Percentiles rank a stretch among this genome's conserved stretches.
These are phyloP conservation scores for Tenthredo livida DNA, from an alignment of 2,888 invertebrate genomes.

Conservation along the genomic window DNA sequence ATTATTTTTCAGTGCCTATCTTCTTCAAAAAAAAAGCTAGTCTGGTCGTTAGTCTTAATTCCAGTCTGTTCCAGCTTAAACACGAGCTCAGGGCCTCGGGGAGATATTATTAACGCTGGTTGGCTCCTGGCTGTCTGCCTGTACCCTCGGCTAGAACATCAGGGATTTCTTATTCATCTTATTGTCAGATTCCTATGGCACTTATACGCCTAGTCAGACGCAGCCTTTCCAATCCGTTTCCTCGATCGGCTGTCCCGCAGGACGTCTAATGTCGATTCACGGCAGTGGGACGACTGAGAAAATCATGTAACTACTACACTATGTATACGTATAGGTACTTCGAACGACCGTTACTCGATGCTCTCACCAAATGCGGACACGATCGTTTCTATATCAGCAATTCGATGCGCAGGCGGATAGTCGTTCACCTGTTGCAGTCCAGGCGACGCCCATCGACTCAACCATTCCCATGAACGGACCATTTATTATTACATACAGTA, in stretches of 20 bases:
- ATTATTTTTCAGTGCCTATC: neutral
- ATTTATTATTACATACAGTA: neutral
- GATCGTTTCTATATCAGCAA: conserved; percentile 38
- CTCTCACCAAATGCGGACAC: conserved; percentile 45
- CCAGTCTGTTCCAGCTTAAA: conserved; percentile 13
- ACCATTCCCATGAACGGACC: neutral
- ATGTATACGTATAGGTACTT: neutral
- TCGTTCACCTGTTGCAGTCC: conserved; percentile 45
- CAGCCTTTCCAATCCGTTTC: conserved; percentile 44
- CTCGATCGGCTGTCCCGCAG: conserved; percentile 9
- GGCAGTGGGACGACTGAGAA: conserved; percentile 39
- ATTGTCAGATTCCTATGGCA: conserved; percentile 15
- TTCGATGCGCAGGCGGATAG: conserved; percentile 47
- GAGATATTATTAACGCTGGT: conserved; percentile 31
- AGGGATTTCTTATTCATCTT: conserved; percentile 7
- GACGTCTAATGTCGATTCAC: neutral
- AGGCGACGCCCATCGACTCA: conserved; percentile 19
- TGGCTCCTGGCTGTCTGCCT: conserved; percentile 49
- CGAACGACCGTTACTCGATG: conserved; percentile 33
- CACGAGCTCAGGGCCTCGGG: neutral
- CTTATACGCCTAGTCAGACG: conserved; percentile 5
- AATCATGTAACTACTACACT: conserved; percentile 24
- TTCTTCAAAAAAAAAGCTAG: neutral
- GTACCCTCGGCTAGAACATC: neutral
- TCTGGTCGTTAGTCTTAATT: conserved; percentile 7